phyloP scores from a whole-genome alignment of 1,140 invertebrate species.

The Carposina sasakii region DNA sequence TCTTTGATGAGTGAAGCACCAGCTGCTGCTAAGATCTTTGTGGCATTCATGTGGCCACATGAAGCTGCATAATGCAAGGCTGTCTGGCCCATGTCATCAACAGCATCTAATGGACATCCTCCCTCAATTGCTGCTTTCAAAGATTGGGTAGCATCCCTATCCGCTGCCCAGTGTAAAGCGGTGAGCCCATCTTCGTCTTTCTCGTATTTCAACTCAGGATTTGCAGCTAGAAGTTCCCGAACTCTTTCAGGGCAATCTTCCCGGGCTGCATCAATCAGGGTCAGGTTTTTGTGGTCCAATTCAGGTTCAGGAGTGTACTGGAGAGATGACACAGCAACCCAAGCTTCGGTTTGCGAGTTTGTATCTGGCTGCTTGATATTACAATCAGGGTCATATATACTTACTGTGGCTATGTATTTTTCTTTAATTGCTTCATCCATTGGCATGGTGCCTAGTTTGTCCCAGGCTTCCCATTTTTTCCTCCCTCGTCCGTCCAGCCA shows the following conservation, averaged over 20 bases:
- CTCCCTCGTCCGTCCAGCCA: conserved; percentile 88
- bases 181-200: conserved; percentile 82
- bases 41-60: conserved; percentile 80
- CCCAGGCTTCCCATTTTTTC: conserved; percentile 95
- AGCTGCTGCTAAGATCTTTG: conserved; percentile 46
- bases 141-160: conserved; percentile 75
- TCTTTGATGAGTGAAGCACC: conserved; percentile 48
- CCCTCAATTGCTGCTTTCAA: conserved; percentile 74
- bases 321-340: conserved; percentile 84
- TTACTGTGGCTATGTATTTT: conserved; percentile 82
- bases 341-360: conserved; percentile 47
- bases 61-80: conserved; percentile 89
- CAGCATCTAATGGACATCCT: conserved; percentile 80
- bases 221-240: conserved; percentile 55
- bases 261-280: conserved; percentile 86
- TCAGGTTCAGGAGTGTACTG: conserved; percentile 71
- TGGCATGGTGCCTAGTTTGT: conserved; percentile 79
- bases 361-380: conserved; percentile 57
- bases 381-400: conserved; percentile 77
- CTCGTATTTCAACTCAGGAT: conserved; percentile 58
- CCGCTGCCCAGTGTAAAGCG: conserved; percentile 92
- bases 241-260: conserved; percentile 81
- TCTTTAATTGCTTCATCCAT: conserved; percentile 81
- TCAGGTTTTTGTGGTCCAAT: conserved; percentile 77
- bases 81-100: conserved; percentile 87